Conservation (phyloP, 2,113 vertebrate species). For the Centropristis striata region DNA sequence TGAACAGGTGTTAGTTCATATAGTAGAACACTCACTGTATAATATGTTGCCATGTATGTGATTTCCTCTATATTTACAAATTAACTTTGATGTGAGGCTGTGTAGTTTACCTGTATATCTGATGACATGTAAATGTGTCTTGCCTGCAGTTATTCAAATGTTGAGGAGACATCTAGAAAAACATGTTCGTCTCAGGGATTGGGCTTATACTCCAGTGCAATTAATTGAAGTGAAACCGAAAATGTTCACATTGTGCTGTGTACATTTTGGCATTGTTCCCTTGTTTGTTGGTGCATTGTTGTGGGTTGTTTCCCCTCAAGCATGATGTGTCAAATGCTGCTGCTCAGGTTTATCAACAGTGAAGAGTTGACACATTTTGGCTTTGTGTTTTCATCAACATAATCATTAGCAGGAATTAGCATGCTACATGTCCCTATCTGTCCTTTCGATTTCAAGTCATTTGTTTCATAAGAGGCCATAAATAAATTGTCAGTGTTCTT, state of each 20-base stretch:
- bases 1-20: neutral
- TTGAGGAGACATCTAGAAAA: neutral
- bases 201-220: too few species aligned
- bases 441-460: neutral
- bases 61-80: neutral
- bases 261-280: neutral
- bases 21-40: neutral
- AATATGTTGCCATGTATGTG: constrained; percentile 2
- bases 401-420: neutral
- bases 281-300: neutral
- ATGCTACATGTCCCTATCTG: too few species aligned
- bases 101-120: neutral
- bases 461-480: neutral
- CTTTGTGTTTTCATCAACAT: neutral
- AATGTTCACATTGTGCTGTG: neutral
- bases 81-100: neutral
- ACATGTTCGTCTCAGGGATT: neutral
- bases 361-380: neutral
- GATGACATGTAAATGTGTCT: neutral
- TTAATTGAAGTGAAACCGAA: neutral
- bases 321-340: too few species aligned
- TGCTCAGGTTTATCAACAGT: neutral
- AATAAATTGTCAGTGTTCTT: neutral
- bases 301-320: neutral
- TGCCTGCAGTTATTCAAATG: neutral